Base-by-base conservation (phyloP, 2,113 vertebrate species). In the Heterotilapia buettikoferi region DNA sequence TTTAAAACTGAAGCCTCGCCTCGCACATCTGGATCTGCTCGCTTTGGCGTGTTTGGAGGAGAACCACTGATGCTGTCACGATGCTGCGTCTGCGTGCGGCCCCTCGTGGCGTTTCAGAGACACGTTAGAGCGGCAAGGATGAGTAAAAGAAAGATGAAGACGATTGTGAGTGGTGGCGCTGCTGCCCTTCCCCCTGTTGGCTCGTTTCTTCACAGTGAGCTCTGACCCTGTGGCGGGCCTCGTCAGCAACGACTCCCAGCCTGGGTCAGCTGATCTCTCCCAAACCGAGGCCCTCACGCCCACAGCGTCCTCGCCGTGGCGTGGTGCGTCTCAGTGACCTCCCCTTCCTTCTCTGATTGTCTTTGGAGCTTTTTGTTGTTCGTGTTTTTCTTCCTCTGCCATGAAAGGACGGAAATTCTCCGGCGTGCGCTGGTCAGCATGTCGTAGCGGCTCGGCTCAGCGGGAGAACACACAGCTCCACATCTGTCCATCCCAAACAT, bases 341-440 rank as follows among this genome's bases (percentile, higher is more conserved):
- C 43, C 26, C 24, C 43, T 1, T n/a, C 53, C 52, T 19, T 8
- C 79, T 80, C 31, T 33, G 21, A 82, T 33, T 26, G 24, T 45
- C 24, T 50, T 36, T 8, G 50, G 24, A 5, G 1, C 9, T 52
- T 86, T 56, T 59, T 76, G 80, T 73, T 73, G 38, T 26, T 29
- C 14, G 1, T 47, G 68, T 91, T 89, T 90, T 86, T 82, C 71
- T 87, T 84, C 33, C 40, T 14, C 36, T 63, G 38, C 47, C 63
- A 16, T 88, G 81, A 92, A 95, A 89, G 84, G 82, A 79, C 71
- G 59, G 89, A 89, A 87, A 88, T 87, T 54, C 59, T 88, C 90
- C 36, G 38, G 63, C 86, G 36, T 47, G 73, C 83, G 90, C 88
- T 92, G 88, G 86, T 90, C 85, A 91, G 80, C 66, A 47, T 71